Conservation (phyloP, 1,140 invertebrate genomes). For the Heliconius congener region DNA sequence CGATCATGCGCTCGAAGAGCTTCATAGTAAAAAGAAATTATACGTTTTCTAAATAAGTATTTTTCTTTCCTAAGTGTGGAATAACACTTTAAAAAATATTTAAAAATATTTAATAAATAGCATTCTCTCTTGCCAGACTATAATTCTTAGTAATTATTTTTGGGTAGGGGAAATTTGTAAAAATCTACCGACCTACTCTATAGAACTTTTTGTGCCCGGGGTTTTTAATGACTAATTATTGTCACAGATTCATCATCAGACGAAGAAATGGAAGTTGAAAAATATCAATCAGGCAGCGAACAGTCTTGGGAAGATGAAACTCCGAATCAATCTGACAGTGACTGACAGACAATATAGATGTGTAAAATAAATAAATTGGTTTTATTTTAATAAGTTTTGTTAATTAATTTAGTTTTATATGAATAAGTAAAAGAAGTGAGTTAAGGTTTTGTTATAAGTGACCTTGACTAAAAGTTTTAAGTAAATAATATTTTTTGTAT, state of each 20-base stretch:
- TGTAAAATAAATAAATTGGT: background rate
- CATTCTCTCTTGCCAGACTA: no score
- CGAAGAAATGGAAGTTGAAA: conserved; percentile 64
- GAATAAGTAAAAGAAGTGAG: background rate
- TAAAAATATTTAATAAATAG: no score
- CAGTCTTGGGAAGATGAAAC: conserved; percentile 45
- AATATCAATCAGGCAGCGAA: conserved; percentile 62
- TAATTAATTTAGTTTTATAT: background rate
- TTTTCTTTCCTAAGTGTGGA: no score
- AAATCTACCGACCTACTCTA: no score
- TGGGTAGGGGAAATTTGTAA: no score
- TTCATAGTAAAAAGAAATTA: no score
- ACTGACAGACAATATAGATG: conserved; percentile 21
- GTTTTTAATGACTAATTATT: conserved; percentile 15
- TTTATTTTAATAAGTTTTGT: background rate
- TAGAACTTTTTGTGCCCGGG: no score
- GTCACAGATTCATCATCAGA: conserved; percentile 71
- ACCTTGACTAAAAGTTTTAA: background rate
- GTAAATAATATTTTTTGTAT: background rate
- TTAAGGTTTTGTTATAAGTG: no score
- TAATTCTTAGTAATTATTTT: no score
- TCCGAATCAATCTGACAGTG: conserved; percentile 38
- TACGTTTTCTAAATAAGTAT: no score
- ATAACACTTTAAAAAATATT: no score
- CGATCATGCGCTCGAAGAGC: no score